Base-by-base conservation (phyloP, 2,888 invertebrate genomes). In the Diarsia brunnea region DNA sequence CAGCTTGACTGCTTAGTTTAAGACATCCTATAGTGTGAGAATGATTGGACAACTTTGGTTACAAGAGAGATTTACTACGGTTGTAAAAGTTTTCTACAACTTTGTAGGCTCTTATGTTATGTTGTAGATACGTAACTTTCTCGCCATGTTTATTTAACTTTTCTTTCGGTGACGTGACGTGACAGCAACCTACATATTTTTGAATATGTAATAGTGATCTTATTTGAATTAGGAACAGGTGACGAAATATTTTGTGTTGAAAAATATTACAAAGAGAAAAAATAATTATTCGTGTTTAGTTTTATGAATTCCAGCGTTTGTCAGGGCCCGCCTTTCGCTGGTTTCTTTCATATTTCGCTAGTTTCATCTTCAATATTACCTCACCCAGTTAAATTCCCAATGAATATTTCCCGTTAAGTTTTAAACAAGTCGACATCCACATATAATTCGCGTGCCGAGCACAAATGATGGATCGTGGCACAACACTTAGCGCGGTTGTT, bases 401-500 rank as follows among this genome's bases (percentile, higher is more conserved):
- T n/a, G 12, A 60, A 72, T 16, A 60, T 64, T 49, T 68, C 8
- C 60, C 49, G 69, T 73, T 73, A 43, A 14, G 21, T 65, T 81
- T 47, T 12, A 45, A 81, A 73, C 38, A 47, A 58, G 55, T 68
- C n/a, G n/a, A 21, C 60, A 63, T 65, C 10, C 21, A 72, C 27
- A 49, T 64, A 73, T 47, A 71, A 76, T 84, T 82, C 67, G 69
- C 82, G 76, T 82, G 69, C 38, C 38, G 67, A 69, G 24, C 75
- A 67, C 68, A 55, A 64, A 47, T 74, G 43, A 77, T 69, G 61
- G 58, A 51, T 76, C 86, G 84, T 84, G 87, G 74, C 65, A 61
- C 72, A 76, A 84, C 75, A 81, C 72, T 85, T 82, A 82, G 75
- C 58, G 72, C 31, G 76, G 61, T 75, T 78, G 82, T 83, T 82